These are phyloP conservation scores for Chascanopsetta lugubris DNA, from an alignment of 2,113 vertebrate genomes.

Conservation along the genomic window DNA sequence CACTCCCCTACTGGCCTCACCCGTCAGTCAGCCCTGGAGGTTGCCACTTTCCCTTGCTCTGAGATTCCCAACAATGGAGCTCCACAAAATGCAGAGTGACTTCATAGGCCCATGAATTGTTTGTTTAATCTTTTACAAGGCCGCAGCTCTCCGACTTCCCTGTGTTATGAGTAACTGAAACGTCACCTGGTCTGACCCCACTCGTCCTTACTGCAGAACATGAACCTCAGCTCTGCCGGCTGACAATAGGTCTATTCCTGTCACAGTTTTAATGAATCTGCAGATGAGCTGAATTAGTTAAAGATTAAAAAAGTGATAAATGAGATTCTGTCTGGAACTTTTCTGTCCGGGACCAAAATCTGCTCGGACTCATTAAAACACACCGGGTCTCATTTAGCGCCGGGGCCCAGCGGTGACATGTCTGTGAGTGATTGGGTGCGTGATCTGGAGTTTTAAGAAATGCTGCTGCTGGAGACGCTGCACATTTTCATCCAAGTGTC, in stretches of 20 bases:
- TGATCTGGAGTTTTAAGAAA: not conserved
- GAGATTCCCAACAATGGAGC: not conserved
- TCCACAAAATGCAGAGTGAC: slow-evolving; percentile 10
- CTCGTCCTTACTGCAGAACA: not conserved
- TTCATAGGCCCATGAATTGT: slow-evolving; percentile 21
- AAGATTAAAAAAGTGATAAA: not conserved
- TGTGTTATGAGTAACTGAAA: not conserved
- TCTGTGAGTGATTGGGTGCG: not conserved
- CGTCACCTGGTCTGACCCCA: slow-evolving; percentile 8
- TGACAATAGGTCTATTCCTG: not conserved
- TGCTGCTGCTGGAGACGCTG: slow-evolving; percentile 13
- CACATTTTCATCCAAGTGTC: slow-evolving; percentile 15
- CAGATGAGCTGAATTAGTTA: slow-evolving; percentile 1
- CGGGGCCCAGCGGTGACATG: not conserved
- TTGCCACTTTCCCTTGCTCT: too few species aligned
- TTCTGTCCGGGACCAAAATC: slow-evolving; percentile 4
- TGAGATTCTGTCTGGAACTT: not conserved
- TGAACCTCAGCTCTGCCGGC: slow-evolving; percentile 14
- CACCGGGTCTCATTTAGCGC: not conserved
- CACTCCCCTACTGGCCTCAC: too few species aligned
- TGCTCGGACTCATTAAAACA: slow-evolving; percentile 39
- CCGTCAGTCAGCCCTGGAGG: too few species aligned
- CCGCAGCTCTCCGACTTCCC: not conserved
- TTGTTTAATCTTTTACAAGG: slow-evolving; percentile 31
- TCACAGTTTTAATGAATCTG: slow-evolving; percentile 25